These are phyloP conservation scores for Coleophora deauratella DNA, from an alignment of 2,888 invertebrate genomes.

Conservation along the genomic window DNA sequence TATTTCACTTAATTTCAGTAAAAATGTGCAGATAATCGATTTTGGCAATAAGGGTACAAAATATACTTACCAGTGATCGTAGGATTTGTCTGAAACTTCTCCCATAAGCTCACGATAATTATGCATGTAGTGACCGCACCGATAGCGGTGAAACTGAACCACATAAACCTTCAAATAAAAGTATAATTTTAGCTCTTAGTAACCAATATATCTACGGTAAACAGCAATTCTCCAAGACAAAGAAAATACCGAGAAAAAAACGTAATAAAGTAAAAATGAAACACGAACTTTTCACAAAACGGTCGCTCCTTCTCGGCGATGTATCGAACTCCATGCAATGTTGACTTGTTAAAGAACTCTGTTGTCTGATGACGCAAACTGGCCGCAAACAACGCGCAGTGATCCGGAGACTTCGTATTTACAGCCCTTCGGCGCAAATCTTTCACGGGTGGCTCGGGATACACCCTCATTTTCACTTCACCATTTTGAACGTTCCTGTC, in stretches of 20 bases:
- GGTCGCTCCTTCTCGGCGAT: conserved; percentile 84
- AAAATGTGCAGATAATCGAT: too few species aligned
- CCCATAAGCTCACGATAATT: conserved; percentile 85
- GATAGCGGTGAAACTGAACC: conserved; percentile 82
- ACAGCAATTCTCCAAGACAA: too few species aligned
- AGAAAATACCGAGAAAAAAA: neutral
- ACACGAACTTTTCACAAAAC: conserved; percentile 81
- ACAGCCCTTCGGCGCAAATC: conserved; percentile 22
- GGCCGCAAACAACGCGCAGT: conserved; percentile 63
- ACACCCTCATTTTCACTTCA: conserved; percentile 42
- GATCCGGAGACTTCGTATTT: conserved; percentile 26
- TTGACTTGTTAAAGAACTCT: conserved; percentile 84
- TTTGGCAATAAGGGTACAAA: too few species aligned
- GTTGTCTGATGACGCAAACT: conserved; percentile 81
- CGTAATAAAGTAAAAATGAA: neutral
- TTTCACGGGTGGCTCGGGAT: conserved; percentile 36
- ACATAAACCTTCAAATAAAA: conserved; percentile 78
- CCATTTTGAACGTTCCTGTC: neutral
- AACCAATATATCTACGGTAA: too few species aligned
- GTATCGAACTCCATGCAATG: conserved; percentile 85
- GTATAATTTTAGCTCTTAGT: too few species aligned
- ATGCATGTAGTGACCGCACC: conserved; percentile 82
- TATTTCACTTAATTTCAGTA: too few species aligned
- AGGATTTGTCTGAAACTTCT: conserved; percentile 88
- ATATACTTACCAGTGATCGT: conserved; percentile 82